Conservation (phyloP, 2,113 vertebrate species). For the Piprites chloris region DNA sequence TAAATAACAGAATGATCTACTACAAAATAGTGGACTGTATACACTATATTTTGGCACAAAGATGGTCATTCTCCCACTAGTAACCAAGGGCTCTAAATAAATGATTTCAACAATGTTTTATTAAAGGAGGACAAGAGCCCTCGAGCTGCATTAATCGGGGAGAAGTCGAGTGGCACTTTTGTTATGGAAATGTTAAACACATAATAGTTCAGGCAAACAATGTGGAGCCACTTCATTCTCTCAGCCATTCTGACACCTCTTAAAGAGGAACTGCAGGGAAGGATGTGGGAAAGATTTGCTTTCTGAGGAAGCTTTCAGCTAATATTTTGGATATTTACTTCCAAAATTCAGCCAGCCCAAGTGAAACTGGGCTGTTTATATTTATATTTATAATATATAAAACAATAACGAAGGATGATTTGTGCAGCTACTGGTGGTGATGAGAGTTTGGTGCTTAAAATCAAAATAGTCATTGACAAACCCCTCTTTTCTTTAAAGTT, state of each 20-base stretch:
- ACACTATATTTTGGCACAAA: constrained; percentile 88
- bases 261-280: constrained; percentile 95
- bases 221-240: constrained; percentile 98
- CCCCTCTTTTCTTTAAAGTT: not conserved
- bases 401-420: not conserved
- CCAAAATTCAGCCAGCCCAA: constrained; percentile 39
- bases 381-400: too few species aligned
- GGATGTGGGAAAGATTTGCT: constrained; percentile 99
- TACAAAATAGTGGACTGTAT: constrained; percentile 85
- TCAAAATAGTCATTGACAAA: not conserved
- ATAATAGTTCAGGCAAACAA: constrained; percentile 98
- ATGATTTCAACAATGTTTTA: constrained; percentile 98
- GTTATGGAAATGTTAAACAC: constrained; percentile 99
- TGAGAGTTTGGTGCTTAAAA: not conserved
- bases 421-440: not conserved
- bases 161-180: constrained; percentile 99
- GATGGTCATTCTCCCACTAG: constrained; percentile 82
- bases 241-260: constrained; percentile 97
- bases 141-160: constrained; percentile 93
- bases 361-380: too few species aligned
- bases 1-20: constrained; percentile 85
- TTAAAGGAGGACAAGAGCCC: constrained; percentile 92
- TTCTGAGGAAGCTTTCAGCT: constrained; percentile 81
- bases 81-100: constrained; percentile 89
- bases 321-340: constrained; percentile 78